Percentiles rank a stretch among this genome's conserved stretches.
These are phyloP conservation scores for Pantherophis alleghaniensis DNA, from an alignment of 2,797 vertebrate genomes.

Conservation along the genomic window DNA sequence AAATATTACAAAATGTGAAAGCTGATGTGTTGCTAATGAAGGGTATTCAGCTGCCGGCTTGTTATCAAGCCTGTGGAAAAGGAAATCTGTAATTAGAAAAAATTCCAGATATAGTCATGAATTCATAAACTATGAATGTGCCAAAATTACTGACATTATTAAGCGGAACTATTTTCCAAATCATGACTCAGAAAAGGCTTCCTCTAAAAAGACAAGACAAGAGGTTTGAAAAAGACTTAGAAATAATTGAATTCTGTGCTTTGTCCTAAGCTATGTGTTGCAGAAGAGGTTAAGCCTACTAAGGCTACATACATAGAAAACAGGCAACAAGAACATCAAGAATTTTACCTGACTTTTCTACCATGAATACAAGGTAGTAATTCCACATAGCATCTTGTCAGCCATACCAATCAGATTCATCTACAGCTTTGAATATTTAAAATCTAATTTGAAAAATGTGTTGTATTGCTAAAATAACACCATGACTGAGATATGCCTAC, in stretches of 20 bases:
- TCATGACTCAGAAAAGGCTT: not conserved
- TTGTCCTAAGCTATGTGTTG: not conserved
- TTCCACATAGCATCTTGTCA: not conserved
- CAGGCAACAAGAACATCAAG: not conserved
- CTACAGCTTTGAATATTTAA: not conserved
- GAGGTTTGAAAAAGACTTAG: not conserved
- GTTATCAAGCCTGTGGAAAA: slow-evolving; percentile 17
- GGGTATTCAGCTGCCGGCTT: slow-evolving; percentile 8
- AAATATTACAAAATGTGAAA: slow-evolving; percentile 10
- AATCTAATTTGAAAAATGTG: not conserved
- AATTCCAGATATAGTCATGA: slow-evolving; percentile 25
- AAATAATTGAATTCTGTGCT: not conserved
- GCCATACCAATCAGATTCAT: not conserved
- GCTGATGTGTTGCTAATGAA: slow-evolving; percentile 33
- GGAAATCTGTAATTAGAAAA: slow-evolving; percentile 36
- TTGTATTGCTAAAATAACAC: not conserved
- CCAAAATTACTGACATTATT: slow-evolving; percentile 15
- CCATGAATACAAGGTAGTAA: not conserved
- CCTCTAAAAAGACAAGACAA: slow-evolving; percentile 1
- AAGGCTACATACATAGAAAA: not conserved
- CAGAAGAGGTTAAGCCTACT: not conserved
- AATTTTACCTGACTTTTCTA: not conserved
- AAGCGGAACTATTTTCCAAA: not conserved
- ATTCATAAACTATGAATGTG: slow-evolving; percentile 14
- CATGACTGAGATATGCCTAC: not conserved